Percentiles rank a stretch among this genome's conserved stretches.
Conservation (phyloP, 2,888 invertebrate genomes). For the Philonicus albiceps region DNA sequence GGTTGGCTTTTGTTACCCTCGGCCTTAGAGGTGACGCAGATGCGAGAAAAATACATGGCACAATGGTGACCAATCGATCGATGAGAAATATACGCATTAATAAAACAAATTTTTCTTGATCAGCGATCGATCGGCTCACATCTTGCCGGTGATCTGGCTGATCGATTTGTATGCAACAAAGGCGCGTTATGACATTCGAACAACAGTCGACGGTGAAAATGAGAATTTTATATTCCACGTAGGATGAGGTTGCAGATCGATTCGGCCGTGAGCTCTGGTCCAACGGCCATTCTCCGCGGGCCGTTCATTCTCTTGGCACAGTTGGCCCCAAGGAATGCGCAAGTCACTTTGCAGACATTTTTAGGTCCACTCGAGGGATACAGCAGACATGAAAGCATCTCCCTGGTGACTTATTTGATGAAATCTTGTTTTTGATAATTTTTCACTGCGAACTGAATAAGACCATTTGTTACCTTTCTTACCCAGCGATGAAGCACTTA, state of each 20-base stretch:
- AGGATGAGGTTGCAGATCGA: slow-evolving; percentile 30
- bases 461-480: neutral
- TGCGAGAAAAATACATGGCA: neutral
- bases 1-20: neutral
- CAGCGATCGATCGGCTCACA: neutral
- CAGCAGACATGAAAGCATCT: slow-evolving; percentile 16
- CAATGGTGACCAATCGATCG: neutral
- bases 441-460: slow-evolving; percentile 1
- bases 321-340: slow-evolving; percentile 22
- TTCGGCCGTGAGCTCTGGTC: neutral
- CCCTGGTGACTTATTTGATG: slow-evolving; percentile 41
- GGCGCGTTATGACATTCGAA: slow-evolving; percentile 42
- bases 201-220: slow-evolving; percentile 40
- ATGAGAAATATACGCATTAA: slow-evolving; percentile 20
- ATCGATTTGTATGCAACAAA: slow-evolving; percentile 40
- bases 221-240: slow-evolving; percentile 38
- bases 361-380: slow-evolving; percentile 18
- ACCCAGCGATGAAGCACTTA: neutral
- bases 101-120: slow-evolving; percentile 28
- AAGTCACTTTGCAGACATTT: slow-evolving; percentile 37
- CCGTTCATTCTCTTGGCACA: neutral
- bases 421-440: slow-evolving; percentile 39
- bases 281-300: neutral
- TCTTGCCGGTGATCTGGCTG: slow-evolving; percentile 40
- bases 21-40: neutral